phyloP scores from a whole-genome alignment of 2,888 invertebrate species.

The Athrips mouffetella region DNA sequence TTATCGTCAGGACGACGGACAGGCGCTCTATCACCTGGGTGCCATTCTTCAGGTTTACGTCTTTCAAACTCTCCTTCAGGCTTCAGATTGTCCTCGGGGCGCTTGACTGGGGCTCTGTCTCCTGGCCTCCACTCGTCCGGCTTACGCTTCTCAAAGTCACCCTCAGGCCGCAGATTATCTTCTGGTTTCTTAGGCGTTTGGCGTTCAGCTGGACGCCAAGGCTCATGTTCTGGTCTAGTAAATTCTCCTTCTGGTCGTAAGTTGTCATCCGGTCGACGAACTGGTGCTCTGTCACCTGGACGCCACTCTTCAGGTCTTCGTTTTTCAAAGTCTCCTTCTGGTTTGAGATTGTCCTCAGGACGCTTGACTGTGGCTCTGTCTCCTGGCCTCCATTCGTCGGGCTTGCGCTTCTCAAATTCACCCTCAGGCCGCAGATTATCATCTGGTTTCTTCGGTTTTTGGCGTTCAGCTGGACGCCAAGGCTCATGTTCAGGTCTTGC shows the following conservation, averaged over 20 bases:
- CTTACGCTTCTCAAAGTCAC: constrained; percentile 68
- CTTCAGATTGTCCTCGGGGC: constrained; percentile 76
- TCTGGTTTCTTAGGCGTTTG: constrained; percentile 46
- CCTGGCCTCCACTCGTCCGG: constrained; percentile 71
- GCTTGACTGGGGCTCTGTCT: constrained; percentile 53
- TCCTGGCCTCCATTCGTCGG: constrained; percentile 54
- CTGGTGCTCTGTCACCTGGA: constrained; percentile 58
- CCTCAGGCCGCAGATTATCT: constrained; percentile 69
- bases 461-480: constrained; percentile 58
- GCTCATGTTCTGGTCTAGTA: constrained; percentile 45
- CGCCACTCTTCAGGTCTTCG: constrained; percentile 44
- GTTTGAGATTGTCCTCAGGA: constrained; percentile 63
- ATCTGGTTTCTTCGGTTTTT: constrained; percentile 70
- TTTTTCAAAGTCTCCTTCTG: constrained; percentile 61
- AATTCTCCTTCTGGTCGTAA: constrained; percentile 72
- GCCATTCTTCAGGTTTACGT: constrained; percentile 56
- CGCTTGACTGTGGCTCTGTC: constrained; percentile 39
- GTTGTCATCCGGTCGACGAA: constrained; percentile 70
- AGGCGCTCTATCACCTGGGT: constrained; percentile 67
- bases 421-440: constrained; percentile 75
- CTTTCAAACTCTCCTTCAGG: constrained; percentile 78
- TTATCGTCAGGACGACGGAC: constrained; percentile 69
- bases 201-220: constrained; percentile 58
- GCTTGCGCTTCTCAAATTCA: constrained; percentile 46
- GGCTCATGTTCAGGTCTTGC: constrained; percentile 47